Percentiles rank a stretch among this genome's conserved stretches.
These are phyloP conservation scores for Xiphorhynchus elegans DNA, from an alignment of 2,113 vertebrate genomes.

Conservation along the genomic window DNA sequence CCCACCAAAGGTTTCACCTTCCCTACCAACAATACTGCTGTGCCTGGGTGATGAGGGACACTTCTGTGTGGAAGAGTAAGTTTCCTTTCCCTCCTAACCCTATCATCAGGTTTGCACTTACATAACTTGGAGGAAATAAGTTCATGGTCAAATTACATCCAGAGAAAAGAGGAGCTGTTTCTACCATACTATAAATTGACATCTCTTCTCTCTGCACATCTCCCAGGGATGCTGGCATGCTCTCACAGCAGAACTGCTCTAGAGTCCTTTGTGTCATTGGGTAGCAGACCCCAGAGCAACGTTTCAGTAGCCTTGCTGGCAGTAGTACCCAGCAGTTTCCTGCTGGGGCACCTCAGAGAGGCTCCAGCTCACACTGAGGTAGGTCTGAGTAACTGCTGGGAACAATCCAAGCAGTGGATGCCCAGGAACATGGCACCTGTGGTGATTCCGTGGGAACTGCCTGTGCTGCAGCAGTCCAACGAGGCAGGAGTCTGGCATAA, in stretches of 20 bases:
- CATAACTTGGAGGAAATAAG: not conserved
- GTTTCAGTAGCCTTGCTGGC: not conserved
- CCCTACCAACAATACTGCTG: not conserved
- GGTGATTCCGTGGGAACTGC: not conserved
- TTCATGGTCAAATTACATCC: not conserved
- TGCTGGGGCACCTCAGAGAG: not conserved
- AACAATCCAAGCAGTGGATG: not conserved
- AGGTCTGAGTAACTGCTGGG: not conserved
- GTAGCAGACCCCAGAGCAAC: not conserved
- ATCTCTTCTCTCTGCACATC: not conserved
- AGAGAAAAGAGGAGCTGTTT: not conserved
- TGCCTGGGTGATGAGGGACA: not conserved
- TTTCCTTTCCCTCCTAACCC: not conserved
- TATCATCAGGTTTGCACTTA: not conserved
- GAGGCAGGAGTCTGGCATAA: not conserved
- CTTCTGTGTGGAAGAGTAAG: not conserved
- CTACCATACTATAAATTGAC: not conserved
- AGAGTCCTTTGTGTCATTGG: rapidly evolving
- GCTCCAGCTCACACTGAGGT: not conserved
- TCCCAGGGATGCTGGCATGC: not conserved
- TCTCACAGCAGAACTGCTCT: not conserved
- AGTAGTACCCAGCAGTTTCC: not conserved
- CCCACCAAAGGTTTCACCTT: not conserved
- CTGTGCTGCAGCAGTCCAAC: not conserved
- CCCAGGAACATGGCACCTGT: rapidly evolving